A percentile compares a stretch with the other conserved stretches of the same genome.
These are phyloP conservation scores for Drosophila engyochracea DNA, from an alignment of 2,888 invertebrate species.

Conservation along the genomic window DNA sequence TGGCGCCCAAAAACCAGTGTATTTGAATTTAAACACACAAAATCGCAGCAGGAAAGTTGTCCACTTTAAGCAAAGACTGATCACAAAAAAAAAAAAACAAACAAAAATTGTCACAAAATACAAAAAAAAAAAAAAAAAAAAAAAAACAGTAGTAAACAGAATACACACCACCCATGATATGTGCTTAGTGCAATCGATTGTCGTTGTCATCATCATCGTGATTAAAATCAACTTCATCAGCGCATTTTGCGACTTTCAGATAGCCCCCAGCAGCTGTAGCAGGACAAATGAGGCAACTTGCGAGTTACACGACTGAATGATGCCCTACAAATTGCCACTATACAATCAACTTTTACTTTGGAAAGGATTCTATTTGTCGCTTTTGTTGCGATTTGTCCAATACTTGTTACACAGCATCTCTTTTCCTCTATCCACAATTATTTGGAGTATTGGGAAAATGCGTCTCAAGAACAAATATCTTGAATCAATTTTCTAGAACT, in stretches of 20 bases:
- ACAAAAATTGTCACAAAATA: background rate
- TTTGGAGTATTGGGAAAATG: background rate
- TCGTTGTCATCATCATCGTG: slow-evolving; percentile 16
- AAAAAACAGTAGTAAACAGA: slow-evolving; percentile 7
- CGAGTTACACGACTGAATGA: background rate
- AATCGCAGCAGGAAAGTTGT: slow-evolving; percentile 3
- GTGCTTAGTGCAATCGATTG: slow-evolving; percentile 15
- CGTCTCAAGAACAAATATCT: background rate
- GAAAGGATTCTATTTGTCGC: background rate
- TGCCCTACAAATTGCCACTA: slow-evolving; percentile 7
- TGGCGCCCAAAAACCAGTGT: slow-evolving; percentile 52
- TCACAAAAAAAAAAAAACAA: slow-evolving; percentile 21
- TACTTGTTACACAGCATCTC: background rate
- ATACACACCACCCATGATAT: slow-evolving; percentile 20
- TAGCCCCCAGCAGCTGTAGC: slow-evolving; percentile 51
- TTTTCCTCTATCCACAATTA: background rate
- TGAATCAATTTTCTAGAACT: background rate
- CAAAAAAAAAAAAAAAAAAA: background rate
- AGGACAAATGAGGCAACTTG: slow-evolving; percentile 18
- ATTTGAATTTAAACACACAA: slow-evolving; percentile 6
- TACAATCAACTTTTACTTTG: background rate
- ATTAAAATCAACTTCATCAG: slow-evolving; percentile 63
- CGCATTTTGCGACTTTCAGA: slow-evolving; percentile 54
- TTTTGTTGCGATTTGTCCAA: background rate
- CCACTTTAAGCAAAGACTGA: slow-evolving; percentile 17